Evolutionary conservation across 2,888 invertebrate genomes (phyloP), one percentile per base, ranked within the genome.

Genomic region (Apodemia zela): DNA sequence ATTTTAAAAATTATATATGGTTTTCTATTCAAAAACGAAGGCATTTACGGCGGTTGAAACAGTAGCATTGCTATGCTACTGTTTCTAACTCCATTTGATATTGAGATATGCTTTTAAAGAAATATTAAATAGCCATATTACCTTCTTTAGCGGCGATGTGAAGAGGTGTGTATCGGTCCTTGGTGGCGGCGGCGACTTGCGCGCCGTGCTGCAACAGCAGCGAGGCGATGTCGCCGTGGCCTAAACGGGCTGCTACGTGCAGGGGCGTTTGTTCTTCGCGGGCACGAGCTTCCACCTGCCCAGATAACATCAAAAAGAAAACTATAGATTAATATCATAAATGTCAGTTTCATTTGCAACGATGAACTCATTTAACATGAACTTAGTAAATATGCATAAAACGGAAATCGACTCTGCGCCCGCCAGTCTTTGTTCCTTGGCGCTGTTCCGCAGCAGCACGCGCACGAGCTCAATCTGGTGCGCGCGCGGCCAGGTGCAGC

Each of bases 91-190:
- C n/a, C n/a, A n/a, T n/a, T n/a, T n/a, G n/a, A n/a, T n/a, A n/a
- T n/a, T n/a, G n/a, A n/a, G n/a, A n/a, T n/a, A n/a, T n/a, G n/a
- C n/a, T n/a, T n/a, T n/a, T n/a, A n/a, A n/a, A n/a, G n/a, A n/a
- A n/a, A n/a, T n/a, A n/a, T n/a, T n/a, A n/a, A n/a, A n/a, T 13
- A 15, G 42, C 1, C 2, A 6, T 15, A 42, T 91, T 93, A 72
- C 98, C 98, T 84, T 99, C 98, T 85, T 99, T 99, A 61, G 98
- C 98, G 6, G 99, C 98, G 74, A 99, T 98, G 82, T 99, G 99
- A 45, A 99, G 92, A 0, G 99, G 97, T 2, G 99, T 98, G 89
- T 99, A 99, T 78, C 96, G 94, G 89, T 99, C 99, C 84, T 98
- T 98, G 7, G 99, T 99, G 58, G 95, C 94, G 1, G 97, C 96